A percentile compares a stretch with the other conserved stretches of the same genome.
phyloP scores from a whole-genome alignment of 92 coral and sea anemone genomes.

The Heliopora coerulea region DNA sequence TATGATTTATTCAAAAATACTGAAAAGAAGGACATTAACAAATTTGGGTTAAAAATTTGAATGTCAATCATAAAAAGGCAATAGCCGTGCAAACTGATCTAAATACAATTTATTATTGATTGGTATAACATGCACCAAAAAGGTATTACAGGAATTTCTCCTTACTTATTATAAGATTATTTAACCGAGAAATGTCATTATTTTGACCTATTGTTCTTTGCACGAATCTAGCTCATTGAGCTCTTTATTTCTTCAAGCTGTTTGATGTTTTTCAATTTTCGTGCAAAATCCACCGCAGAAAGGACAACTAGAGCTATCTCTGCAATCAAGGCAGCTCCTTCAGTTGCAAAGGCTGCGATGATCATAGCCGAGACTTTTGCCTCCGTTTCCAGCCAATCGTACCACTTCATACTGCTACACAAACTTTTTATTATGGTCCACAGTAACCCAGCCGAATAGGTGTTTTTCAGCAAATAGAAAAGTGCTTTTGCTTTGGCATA shows the following conservation, averaged over 20 bases:
- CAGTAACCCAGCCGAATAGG: not conserved
- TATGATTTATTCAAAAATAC: too few relatives aligned
- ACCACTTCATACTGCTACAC: not conserved
- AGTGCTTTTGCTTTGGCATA: slow-evolving; percentile 53
- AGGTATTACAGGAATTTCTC: too few relatives aligned
- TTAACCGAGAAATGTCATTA: too few relatives aligned
- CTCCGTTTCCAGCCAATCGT: not conserved
- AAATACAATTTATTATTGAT: too few relatives aligned
- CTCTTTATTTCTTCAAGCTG: slow-evolving; percentile 48
- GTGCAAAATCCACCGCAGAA: slow-evolving; percentile 51
- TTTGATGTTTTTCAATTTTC: slow-evolving; percentile 48
- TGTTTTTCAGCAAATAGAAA: slow-evolving; percentile 23
- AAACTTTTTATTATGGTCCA: not conserved
- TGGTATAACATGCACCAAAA: too few relatives aligned
- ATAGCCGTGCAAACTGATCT: too few relatives aligned
- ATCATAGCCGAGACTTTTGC: not conserved
- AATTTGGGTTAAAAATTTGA: too few relatives aligned
- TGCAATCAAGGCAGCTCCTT: slow-evolving; percentile 51
- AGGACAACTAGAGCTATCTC: slow-evolving; percentile 47
- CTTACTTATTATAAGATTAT: too few relatives aligned
- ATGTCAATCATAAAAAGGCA: too few relatives aligned
- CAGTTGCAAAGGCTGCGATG: not conserved
- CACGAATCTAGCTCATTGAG: too few relatives aligned
- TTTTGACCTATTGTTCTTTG: too few relatives aligned
- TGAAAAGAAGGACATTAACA: too few relatives aligned